phyloP scores from a whole-genome alignment of 2,797 vertebrate species.

The Kryptopterus vitreolus region DNA sequence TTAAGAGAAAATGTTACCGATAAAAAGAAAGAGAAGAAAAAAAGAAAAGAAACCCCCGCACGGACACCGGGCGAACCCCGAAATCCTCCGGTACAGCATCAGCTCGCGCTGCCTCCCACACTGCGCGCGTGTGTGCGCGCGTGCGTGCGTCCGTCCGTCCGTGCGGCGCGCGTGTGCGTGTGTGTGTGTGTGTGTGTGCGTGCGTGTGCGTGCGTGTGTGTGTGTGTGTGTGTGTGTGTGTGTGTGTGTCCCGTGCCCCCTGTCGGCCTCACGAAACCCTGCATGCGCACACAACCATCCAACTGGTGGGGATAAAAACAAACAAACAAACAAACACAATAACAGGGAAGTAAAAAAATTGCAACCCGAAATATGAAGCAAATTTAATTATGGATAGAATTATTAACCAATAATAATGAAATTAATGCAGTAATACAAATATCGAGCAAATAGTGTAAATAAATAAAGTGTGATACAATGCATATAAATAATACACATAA shows the following conservation, averaged over 20 bases:
- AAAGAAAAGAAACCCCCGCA: neutral
- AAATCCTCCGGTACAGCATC: slow-evolving; percentile 17
- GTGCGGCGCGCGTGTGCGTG: neutral
- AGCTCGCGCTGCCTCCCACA: slow-evolving; percentile 37
- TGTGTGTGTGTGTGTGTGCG: neutral
- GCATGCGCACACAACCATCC: neutral
- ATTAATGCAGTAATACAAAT: too few species aligned
- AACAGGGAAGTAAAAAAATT: neutral
- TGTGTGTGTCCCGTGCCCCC: neutral
- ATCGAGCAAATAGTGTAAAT: too few species aligned
- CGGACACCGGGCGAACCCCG: neutral
- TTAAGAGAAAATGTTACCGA: neutral
- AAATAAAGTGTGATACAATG: too few species aligned
- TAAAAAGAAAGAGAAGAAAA: neutral
- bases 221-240: slow-evolving; percentile 4
- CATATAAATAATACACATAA: too few species aligned
- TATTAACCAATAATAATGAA: too few species aligned
- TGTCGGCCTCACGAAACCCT: neutral
- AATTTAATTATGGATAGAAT: neutral
- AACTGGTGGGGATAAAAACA: slow-evolving; percentile 1
- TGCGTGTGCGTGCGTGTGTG: neutral
- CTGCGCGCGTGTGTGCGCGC: neutral
- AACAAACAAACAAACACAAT: neutral
- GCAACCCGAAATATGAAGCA: neutral
- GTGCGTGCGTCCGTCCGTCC: neutral